phyloP scores from a whole-genome alignment of 2,888 invertebrate genomes.

The Ennomos erosarius region DNA sequence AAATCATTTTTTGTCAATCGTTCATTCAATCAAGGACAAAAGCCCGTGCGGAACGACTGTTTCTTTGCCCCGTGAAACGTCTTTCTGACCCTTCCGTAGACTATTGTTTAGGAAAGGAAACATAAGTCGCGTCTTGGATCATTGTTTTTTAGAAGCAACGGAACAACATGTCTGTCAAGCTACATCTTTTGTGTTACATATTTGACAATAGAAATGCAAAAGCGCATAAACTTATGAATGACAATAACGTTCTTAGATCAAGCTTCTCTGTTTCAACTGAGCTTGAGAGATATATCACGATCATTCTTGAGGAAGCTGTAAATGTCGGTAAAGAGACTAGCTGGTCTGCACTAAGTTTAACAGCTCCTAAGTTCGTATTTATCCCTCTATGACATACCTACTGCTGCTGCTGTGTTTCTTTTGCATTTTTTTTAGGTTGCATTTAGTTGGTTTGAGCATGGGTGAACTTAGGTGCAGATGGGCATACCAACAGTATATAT shows the following conservation, averaged over 20 bases:
- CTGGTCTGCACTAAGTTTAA: no score
- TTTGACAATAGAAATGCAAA: slow-evolving; percentile 14
- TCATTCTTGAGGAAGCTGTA: no score
- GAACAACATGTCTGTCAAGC: slow-evolving; percentile 7
- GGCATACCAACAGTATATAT: no score
- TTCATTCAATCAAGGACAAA: slow-evolving; percentile 37
- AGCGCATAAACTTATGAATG: slow-evolving; percentile 25
- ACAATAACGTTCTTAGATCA: slow-evolving; percentile 16
- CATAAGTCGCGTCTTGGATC: slow-evolving; percentile 20
- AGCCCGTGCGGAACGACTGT: slow-evolving; percentile 21
- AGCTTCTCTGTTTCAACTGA: slow-evolving; percentile 1
- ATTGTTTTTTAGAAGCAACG: slow-evolving; percentile 13
- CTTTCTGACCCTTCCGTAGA: slow-evolving; percentile 35
- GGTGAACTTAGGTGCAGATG: no score
- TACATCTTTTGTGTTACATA: slow-evolving; percentile 18
- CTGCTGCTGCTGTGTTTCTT: no score
- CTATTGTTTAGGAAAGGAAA: slow-evolving; percentile 29
- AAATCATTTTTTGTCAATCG: slow-evolving; percentile 31
- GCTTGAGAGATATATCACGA: no score
- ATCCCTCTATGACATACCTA: no score
- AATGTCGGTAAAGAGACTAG: no score
- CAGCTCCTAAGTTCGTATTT: no score
- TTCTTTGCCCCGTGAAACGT: slow-evolving; percentile 29
- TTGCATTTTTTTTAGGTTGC: no score
- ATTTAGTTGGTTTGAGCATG: no score